These are phyloP conservation scores for Larimichthys crocea DNA, from an alignment of 2,113 vertebrate genomes.

Conservation along the genomic window DNA sequence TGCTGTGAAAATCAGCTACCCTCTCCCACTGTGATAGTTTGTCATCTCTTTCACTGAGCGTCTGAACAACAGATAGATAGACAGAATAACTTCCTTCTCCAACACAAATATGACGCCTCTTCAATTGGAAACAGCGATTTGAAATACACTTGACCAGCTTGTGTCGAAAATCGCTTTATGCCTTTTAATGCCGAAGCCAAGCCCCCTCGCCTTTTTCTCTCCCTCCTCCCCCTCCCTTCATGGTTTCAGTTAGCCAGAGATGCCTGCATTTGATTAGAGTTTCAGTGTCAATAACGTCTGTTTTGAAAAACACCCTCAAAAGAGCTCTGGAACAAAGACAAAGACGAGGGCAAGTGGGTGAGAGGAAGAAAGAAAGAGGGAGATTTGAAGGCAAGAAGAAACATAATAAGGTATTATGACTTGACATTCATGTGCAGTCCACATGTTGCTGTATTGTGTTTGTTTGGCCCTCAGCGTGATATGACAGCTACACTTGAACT, in stretches of 20 bases:
- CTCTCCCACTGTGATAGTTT: neutral
- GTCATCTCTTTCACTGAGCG: constrained; percentile 14
- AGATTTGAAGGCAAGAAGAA: constrained; percentile 53
- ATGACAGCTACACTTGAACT: constrained; percentile 62
- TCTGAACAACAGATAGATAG: constrained; percentile 24
- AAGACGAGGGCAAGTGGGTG: constrained; percentile 53
- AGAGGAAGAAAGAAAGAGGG: constrained; percentile 40
- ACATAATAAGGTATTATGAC: constrained; percentile 69
- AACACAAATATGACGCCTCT: constrained; percentile 35
- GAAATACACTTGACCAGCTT: constrained; percentile 54
- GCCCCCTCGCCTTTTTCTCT: constrained; percentile 8
- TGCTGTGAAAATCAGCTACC: neutral
- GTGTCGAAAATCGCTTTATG: constrained; percentile 59
- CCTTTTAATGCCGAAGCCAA: constrained; percentile 55
- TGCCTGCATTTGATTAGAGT: constrained; percentile 78
- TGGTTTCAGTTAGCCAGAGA: constrained; percentile 67
- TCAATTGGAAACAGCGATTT: constrained; percentile 58
- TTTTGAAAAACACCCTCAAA: constrained; percentile 77
- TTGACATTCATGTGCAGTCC: constrained; percentile 71
- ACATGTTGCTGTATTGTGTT: constrained; percentile 71
- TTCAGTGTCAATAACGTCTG: constrained; percentile 71
- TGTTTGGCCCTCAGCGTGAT: constrained; percentile 56
- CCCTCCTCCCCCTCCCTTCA: constrained; percentile 2
- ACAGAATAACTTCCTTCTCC: constrained; percentile 32
- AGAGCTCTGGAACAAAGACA: constrained; percentile 54